Conservation (phyloP, 2,797 vertebrate species). For the Sebastes minor region DNA sequence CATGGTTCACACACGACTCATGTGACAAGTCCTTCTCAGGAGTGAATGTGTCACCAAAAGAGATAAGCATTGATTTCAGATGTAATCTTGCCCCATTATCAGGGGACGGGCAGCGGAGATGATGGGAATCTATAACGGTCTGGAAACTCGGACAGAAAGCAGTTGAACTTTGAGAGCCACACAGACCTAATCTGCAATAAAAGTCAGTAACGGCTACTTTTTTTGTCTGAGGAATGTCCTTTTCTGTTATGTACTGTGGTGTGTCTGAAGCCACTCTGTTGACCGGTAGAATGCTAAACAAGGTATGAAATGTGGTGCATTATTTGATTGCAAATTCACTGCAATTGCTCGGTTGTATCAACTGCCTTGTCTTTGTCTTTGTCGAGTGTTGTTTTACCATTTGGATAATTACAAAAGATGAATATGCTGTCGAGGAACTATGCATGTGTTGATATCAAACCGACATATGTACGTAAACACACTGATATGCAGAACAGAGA, state of each 20-base stretch:
- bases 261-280: background rate
- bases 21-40: slow-evolving; percentile 10
- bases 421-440: background rate
- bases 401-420: background rate
- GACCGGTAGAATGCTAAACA: background rate
- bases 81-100: slow-evolving; percentile 3
- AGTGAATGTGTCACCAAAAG: slow-evolving; percentile 21
- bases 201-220: background rate
- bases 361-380: background rate
- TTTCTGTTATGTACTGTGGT: background rate
- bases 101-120: background rate
- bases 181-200: background rate
- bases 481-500: background rate
- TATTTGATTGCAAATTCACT: background rate
- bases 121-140: slow-evolving; percentile 22
- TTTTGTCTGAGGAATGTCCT: background rate
- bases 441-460: background rate
- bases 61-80: slow-evolving; percentile 60
- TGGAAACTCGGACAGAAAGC: background rate
- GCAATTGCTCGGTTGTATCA: background rate
- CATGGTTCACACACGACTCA: slow-evolving; percentile 1
- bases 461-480: background rate
- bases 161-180: slow-evolving; percentile 5
- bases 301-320: background rate
- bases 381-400: background rate